Percentiles rank a stretch among this genome's conserved stretches.
phyloP scores from a whole-genome alignment of 1,140 invertebrate species.

The Lycorma delicatula region DNA sequence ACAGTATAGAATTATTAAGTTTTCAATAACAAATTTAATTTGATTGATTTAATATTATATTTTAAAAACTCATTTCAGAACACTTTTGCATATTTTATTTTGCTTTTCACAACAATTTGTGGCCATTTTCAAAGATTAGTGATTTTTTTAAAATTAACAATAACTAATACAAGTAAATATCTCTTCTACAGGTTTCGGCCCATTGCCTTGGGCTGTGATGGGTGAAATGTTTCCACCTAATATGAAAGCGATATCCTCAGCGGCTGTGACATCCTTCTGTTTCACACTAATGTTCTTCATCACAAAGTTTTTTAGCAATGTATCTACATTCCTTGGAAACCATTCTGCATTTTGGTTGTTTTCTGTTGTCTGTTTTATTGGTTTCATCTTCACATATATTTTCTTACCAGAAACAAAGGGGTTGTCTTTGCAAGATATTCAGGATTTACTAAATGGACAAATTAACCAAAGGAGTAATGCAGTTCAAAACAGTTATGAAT shows the following conservation, averaged over 20 bases:
- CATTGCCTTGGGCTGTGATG: conserved; percentile 76
- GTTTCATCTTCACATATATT: conserved; percentile 52
- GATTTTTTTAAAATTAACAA: too few species aligned
- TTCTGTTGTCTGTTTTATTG: conserved; percentile 52
- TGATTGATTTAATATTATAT: too few species aligned
- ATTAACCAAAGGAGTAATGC: too few species aligned
- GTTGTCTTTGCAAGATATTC: conserved; percentile 65
- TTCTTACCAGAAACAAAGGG: conserved; percentile 78
- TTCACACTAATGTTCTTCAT: conserved; percentile 73
- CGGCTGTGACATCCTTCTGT: conserved; percentile 63
- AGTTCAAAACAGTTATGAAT: too few species aligned
- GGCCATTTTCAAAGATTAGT: too few species aligned
- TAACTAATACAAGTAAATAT: too few species aligned
- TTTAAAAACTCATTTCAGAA: too few species aligned
- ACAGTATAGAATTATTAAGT: too few species aligned
- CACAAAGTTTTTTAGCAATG: conserved; percentile 58
- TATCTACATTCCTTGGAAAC: conserved; percentile 50
- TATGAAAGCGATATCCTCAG: conserved; percentile 63
- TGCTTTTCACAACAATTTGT: too few species aligned
- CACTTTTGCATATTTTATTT: too few species aligned
- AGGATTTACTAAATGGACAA: conserved; percentile 51
- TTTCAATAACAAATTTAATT: too few species aligned
- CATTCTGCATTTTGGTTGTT: conserved; percentile 74
- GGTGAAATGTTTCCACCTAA: conserved; percentile 71
- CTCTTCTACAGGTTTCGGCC: conserved; percentile 56